Evolutionary conservation across 2,113 vertebrate genomes (phyloP), one percentile per base, ranked within the genome.

Genomic region (Chloropsis hardwickii): DNA sequence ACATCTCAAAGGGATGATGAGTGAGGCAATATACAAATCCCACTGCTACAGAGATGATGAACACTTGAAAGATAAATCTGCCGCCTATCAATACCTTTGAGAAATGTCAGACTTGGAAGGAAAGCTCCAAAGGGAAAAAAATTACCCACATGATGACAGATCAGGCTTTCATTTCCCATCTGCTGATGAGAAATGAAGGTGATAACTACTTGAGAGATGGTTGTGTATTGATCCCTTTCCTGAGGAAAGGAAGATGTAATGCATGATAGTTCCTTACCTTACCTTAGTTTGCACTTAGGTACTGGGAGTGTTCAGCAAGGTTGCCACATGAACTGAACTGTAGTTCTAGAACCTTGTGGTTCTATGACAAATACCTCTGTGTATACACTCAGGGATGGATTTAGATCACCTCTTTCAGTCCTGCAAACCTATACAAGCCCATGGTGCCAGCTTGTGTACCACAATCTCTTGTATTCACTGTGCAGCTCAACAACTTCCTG

Each of bases 41-140:
- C 53, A 47, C 64, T 88, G 54, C 54, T 78, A 25, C 54, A 62
- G 47, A 83, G 28, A 4, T 1, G 66, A 80, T 50, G 50, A 92
- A 50, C 50, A 62, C 42, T 90, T 88, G 51, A 81, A 94, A 94
- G 42, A 15, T 62, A 47, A 83, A 90, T 88, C 80, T 95, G 29
- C 57, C 1, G 1, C 66, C 67, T 60, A 73, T 90, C 79, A 96
- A 82, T 92, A 88, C 74, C 47, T 88, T 42, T 0, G 0, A 86
- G 60, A 88, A 90, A 94, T 71, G 39, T 88, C 88, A 93, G 82
- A 66, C 50, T 70, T 90, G 76, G 88, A 88, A 94, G 47, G 42
- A 92, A 78, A 93, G 8, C 12, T 90, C 79, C 51, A 73, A 81
- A 86, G 44, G 50, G 65, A 14, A 91, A 94, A 78, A 61, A 70